These are phyloP conservation scores for Stylophora pistillata DNA, from an alignment of 64 coral and sea anemone species.

Conservation along the genomic window DNA sequence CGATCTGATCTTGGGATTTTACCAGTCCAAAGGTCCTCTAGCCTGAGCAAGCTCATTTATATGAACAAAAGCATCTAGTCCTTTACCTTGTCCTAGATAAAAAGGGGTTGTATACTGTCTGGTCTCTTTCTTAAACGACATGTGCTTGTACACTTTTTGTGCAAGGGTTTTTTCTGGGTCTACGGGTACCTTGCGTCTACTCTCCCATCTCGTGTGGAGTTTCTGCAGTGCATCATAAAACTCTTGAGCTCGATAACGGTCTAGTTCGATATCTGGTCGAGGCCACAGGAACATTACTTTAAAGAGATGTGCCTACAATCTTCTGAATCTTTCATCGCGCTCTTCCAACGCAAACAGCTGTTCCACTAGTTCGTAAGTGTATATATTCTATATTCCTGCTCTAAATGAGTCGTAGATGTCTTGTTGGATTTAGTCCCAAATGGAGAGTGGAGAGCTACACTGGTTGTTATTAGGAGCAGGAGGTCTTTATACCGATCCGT, in stretches of 20 bases:
- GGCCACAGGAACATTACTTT: constrained; percentile 78
- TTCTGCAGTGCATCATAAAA: constrained; percentile 48
- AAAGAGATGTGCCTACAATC: constrained; percentile 48
- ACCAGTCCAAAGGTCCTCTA: constrained; percentile 20
- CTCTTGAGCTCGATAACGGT: constrained; percentile 10
- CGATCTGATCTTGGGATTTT: background rate
- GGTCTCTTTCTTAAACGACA: constrained; percentile 38
- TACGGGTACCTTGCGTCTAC: constrained; percentile 18
- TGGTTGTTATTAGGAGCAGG: constrained; percentile 47
- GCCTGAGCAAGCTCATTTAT: constrained; percentile 22
- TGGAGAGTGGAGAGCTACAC: constrained; percentile 56
- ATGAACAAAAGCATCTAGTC: constrained; percentile 60
- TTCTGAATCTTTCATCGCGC: background rate
- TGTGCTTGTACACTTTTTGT: constrained; percentile 42
- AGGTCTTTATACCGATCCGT: constrained; percentile 30
- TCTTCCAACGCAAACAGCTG: constrained; percentile 19
- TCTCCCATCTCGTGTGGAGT: constrained; percentile 3
- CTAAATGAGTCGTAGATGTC: background rate
- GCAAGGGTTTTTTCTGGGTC: constrained; percentile 25
- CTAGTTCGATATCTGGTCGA: constrained; percentile 33
- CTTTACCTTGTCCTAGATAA: constrained; percentile 50
- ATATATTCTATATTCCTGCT: constrained; percentile 29
- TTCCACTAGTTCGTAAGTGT: constrained; percentile 21
- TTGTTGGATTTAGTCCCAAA: background rate
- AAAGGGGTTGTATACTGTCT: constrained; percentile 56